phyloP scores from a whole-genome alignment of 1,140 invertebrate species.

The Drosophila arizonae region DNA sequence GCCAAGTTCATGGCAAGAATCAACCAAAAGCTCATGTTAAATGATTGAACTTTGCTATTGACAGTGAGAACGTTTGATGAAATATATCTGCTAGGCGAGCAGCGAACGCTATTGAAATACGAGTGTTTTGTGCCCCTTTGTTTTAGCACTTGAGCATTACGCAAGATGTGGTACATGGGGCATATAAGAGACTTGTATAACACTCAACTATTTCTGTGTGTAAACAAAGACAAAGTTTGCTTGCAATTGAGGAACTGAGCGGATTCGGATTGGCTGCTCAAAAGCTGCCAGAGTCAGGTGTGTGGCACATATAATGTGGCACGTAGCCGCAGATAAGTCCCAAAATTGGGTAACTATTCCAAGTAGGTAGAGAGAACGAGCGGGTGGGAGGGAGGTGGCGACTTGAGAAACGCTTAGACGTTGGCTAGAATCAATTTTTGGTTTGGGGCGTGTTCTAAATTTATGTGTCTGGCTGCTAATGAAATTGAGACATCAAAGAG shows the following conservation, averaged over 20 bases:
- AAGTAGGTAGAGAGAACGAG: background rate
- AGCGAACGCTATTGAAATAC: background rate
- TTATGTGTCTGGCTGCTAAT: too few species aligned
- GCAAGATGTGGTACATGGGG: constrained; percentile 1
- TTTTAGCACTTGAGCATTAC: constrained; percentile 6
- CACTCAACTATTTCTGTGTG: background rate
- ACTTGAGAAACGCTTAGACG: too few species aligned
- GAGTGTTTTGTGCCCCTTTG: constrained; percentile 4
- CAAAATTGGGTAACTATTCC: constrained; percentile 62
- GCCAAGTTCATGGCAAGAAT: too few species aligned
- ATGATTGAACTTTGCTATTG: too few species aligned
- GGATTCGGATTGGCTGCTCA: background rate
- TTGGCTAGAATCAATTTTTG: too few species aligned
- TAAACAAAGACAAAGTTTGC: too few species aligned
- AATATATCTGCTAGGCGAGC: background rate
- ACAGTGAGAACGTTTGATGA: too few species aligned
- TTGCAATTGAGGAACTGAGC: background rate
- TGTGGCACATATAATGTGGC: constrained; percentile 19
- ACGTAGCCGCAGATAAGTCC: constrained; percentile 60
- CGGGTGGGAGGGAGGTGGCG: background rate
- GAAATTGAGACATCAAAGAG: too few species aligned
- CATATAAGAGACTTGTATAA: constrained; percentile 1
- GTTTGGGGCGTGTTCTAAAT: too few species aligned
- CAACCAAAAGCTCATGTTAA: too few species aligned
- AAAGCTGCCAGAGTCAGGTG: background rate